Conservation (phyloP, 1,140 invertebrate species). For the Drosophila pectinifera region DNA sequence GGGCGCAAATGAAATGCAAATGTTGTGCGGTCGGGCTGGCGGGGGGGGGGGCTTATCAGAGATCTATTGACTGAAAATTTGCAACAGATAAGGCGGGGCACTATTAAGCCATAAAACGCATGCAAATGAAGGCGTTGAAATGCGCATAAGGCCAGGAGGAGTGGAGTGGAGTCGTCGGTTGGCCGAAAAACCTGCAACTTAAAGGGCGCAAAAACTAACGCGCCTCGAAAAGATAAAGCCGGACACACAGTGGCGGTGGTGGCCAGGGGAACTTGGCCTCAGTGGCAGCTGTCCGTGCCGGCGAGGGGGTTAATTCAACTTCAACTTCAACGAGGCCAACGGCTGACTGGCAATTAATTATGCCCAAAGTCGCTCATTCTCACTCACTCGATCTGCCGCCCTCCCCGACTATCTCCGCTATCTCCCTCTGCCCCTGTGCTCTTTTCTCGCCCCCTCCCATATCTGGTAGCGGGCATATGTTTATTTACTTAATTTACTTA, state of each 20-base stretch:
- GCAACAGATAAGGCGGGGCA: constrained; percentile 61
- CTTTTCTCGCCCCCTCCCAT: constrained; percentile 21
- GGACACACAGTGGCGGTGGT: constrained; percentile 9
- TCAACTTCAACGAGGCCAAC: constrained; percentile 62
- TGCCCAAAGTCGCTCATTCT: constrained; percentile 67
- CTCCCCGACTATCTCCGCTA: not conserved
- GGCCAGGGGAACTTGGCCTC: constrained; percentile 17
- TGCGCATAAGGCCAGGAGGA: constrained; percentile 57
- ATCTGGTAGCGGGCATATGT: constrained; percentile 73
- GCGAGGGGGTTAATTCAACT: constrained; percentile 49
- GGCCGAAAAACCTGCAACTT: constrained; percentile 36
- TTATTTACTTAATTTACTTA: constrained; percentile 85
- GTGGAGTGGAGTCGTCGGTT: constrained; percentile 21
- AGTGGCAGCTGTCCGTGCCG: constrained; percentile 52
- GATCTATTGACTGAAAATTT: constrained; percentile 76
- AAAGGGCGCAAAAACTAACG: constrained; percentile 83
- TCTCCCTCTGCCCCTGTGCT: constrained; percentile 1
- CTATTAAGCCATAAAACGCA: constrained; percentile 84
- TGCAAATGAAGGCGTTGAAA: constrained; percentile 84
- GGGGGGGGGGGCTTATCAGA: constrained; percentile 47
- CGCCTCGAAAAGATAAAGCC: constrained; percentile 65
- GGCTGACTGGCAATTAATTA: constrained; percentile 83
- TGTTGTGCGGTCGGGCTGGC: constrained; percentile 15
- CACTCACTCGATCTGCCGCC: constrained; percentile 20
- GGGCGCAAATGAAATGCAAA: constrained; percentile 80